Evolutionary conservation across 2,113 vertebrate species (phyloP), one percentile per base, ranked within the genome.

Genomic region (Podilymbus podiceps): DNA sequence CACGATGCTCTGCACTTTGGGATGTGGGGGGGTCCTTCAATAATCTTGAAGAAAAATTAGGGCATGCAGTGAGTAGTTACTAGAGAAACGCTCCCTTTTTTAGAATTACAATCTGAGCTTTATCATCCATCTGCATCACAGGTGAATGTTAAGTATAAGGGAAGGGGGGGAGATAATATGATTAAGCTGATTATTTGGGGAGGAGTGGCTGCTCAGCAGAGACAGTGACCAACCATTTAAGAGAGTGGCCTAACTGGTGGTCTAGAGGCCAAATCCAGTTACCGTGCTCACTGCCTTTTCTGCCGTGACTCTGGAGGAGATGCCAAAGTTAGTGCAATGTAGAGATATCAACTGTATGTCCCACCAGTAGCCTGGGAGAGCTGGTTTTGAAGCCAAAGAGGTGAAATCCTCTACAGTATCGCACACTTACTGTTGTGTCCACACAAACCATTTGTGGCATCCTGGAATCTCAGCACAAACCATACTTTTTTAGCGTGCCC

Each of bases 101-200:
- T 3, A 74, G 59, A 82, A 91, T 78, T 73, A 87, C 82, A 88
- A 85, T 79, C 77, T 62, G 64, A 93, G 89, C 59, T 94, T 89
- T 93, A 85, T 84, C 83, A 89, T 85, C 74, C 8, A 0, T 50
- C 75, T 83, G 85, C 74, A 92, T 82, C 94, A 33, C 62, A 92
- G 80, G 74, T 89, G 53, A 89, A 89, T 47, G 58, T 55, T 88
- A 82, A 82, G 55, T 46, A 69, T 0, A 59, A 19, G 12, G 19
- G 35, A 15, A 5, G 16, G 3, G 21, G 12, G 19, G n/a, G 13
- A 79, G 76, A 66, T 23, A 35, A 81, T 66, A 53, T 0, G 1
- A 85, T 60, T 31, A 68, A 78, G 62, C 49, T 72, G 40, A 81
- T 87, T 19, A 17, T 60, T 23, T 2, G 6, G 24, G 22, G 55